phyloP scores from a whole-genome alignment of 2,888 invertebrate genomes.

The Epirrhoe alternata region DNA sequence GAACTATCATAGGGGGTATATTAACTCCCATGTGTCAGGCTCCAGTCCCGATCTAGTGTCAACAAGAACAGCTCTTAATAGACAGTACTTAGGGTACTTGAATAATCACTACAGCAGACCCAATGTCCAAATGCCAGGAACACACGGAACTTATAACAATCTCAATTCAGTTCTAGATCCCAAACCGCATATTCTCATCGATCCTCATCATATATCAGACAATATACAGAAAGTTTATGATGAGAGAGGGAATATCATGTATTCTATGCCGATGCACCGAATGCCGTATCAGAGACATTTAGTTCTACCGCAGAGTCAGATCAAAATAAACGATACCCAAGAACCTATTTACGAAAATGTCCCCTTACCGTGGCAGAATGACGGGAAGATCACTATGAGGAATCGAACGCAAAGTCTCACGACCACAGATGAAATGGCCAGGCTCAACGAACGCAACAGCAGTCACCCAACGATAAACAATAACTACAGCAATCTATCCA shows the following conservation, averaged over 20 bases:
- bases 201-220: conserved; percentile 84
- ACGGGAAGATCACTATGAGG: conserved; percentile 61
- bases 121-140: conserved; percentile 67
- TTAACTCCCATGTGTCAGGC: conserved; percentile 87
- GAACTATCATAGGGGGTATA: conserved; percentile 76
- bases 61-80: conserved; percentile 86
- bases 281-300: conserved; percentile 76
- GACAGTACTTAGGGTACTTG: conserved; percentile 74
- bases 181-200: conserved; percentile 82
- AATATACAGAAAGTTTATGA: conserved; percentile 87
- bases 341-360: conserved; percentile 94
- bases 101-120: conserved; percentile 66
- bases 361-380: conserved; percentile 87
- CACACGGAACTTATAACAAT: conserved; percentile 91
- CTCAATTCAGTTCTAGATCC: conserved; percentile 86
- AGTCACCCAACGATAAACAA: conserved; percentile 68
- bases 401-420: conserved; percentile 88
- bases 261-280: conserved; percentile 85
- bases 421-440: conserved; percentile 87
- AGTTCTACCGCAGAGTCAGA: conserved; percentile 80
- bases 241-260: conserved; percentile 87
- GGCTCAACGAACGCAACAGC: conserved; percentile 73
- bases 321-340: conserved; percentile 70
- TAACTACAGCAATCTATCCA: conserved; percentile 56
- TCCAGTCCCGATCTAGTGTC: conserved; percentile 93